Evolutionary conservation across 2,888 invertebrate genomes (phyloP).

Genomic region (Operophtera brumata): DNA sequence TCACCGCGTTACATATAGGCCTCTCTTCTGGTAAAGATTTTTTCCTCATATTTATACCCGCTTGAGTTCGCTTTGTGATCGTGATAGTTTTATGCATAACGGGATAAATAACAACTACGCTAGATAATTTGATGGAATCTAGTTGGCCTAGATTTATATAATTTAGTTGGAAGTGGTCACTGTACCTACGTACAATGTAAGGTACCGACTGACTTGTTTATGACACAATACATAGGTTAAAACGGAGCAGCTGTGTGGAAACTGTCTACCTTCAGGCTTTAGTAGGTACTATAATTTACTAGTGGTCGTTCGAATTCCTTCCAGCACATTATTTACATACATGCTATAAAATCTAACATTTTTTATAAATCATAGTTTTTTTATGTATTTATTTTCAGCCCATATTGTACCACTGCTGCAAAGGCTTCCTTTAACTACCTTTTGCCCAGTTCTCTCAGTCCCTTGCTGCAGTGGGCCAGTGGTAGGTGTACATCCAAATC

Average conservation of each 20-base stretch:
- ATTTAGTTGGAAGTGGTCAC: constrained; percentile 5
- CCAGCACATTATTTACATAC: too few relatives aligned
- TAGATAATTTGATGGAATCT: constrained; percentile 29
- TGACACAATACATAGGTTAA: constrained; percentile 1
- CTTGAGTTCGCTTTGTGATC: constrained; percentile 34
- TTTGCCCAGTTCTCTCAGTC: too few relatives aligned
- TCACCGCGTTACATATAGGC: constrained; percentile 65
- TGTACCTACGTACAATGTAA: neutral
- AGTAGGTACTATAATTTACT: neutral
- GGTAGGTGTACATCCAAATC: too few relatives aligned
- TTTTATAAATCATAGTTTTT: too few relatives aligned
- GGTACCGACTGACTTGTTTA: constrained; percentile 7
- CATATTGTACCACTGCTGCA: too few relatives aligned
- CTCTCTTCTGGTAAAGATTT: constrained; percentile 53
- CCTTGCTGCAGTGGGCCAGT: too few relatives aligned
- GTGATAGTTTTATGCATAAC: constrained; percentile 18
- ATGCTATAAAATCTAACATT: too few relatives aligned
- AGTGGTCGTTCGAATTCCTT: too few relatives aligned
- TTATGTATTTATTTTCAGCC: too few relatives aligned
- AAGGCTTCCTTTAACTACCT: too few relatives aligned
- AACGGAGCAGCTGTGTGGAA: neutral
- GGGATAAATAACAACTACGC: constrained; percentile 6
- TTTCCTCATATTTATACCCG: constrained; percentile 40
- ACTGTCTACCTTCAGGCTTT: neutral
- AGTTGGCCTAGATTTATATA: constrained; percentile 26